These are phyloP conservation scores for Pterophyllum scalare DNA, from an alignment of 2,113 vertebrate species.

Conservation along the genomic window DNA sequence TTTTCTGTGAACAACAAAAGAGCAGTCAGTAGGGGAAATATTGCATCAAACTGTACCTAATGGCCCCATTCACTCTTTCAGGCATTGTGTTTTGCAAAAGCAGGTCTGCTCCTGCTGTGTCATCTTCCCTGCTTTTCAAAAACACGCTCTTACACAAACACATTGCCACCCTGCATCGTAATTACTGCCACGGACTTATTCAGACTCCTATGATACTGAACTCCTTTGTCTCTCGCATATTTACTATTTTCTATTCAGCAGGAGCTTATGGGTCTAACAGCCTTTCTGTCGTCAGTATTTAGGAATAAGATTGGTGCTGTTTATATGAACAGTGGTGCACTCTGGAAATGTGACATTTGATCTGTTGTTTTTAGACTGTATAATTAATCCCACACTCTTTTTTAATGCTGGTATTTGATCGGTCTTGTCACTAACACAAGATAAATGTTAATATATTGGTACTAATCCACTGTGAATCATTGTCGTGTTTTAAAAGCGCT, in stretches of 20 bases:
- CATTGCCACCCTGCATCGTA: constrained; percentile 19
- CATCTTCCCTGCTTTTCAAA: background rate
- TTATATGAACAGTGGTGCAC: background rate
- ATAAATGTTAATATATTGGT: background rate
- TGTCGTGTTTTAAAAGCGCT: constrained; percentile 2
- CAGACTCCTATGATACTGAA: background rate
- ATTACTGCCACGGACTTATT: constrained; percentile 33
- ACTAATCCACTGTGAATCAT: constrained; percentile 1
- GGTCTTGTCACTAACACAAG: background rate
- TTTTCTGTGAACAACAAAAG: background rate
- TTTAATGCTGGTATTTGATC: constrained; percentile 8
- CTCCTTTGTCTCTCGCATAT: constrained; percentile 9
- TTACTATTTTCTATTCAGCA: constrained; percentile 7
- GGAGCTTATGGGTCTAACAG: background rate
- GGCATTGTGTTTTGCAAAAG: background rate
- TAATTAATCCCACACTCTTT: background rate
- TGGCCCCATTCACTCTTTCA: background rate
- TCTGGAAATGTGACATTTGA: background rate
- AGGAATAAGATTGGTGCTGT: background rate
- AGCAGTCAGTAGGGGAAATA: background rate
- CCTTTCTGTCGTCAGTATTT: constrained; percentile 10
- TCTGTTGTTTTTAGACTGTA: constrained; percentile 11
- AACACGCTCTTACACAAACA: background rate
- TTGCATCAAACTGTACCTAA: background rate
- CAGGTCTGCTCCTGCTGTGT: background rate